Evolutionary conservation across 2,797 vertebrate species (phyloP), one percentile per base, ranked within the genome.

Genomic region (Gymnopithys bicolor): DNA sequence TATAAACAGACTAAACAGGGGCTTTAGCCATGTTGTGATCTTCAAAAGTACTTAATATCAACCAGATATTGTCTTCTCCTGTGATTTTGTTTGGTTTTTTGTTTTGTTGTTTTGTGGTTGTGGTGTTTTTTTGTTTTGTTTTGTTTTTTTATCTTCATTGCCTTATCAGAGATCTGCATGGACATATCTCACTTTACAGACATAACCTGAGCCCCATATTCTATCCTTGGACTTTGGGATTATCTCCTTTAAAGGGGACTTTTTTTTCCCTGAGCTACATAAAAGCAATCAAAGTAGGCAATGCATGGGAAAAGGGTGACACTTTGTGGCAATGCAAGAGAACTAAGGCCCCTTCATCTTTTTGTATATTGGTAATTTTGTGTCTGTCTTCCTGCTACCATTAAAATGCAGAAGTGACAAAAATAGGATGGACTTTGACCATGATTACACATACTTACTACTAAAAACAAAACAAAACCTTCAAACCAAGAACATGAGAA

Each of bases 301-400:
- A 85, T 92, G 87, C 35, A 77, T 83, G 64, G 94, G 95, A 95
- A 95, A 91, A 96, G 96, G 93, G 96, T 96, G 96, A 96, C 96
- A 95, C 96, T 92, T 95, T 92, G 96, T 96, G 96, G 95, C 56
- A 92, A 51, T 32, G 55, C 4, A 41, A 63, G 87, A 94, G 94
- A 96, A 96, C 63, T 84, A 90, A 95, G 74, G 86, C 39, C 62
- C 48, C 13, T 87, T 74, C 33, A 84, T 67, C 33, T 12, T 76
- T 79, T 66, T 11, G 27, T 27, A n/a, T 76, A 41, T 58, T 23
- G 51, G 68, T 82, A 32, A 43, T 77, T 74, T 75, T 75, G 11
- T 37, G 39, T 60, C 18, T 32, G 9, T 76, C 48, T 88, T 88
- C 23, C 13, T 23, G 35, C 48, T 48, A 55, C 17, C 39, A 41